Base-by-base conservation (phyloP, 2,888 invertebrate species). In the Deladenus siricidicola region DNA sequence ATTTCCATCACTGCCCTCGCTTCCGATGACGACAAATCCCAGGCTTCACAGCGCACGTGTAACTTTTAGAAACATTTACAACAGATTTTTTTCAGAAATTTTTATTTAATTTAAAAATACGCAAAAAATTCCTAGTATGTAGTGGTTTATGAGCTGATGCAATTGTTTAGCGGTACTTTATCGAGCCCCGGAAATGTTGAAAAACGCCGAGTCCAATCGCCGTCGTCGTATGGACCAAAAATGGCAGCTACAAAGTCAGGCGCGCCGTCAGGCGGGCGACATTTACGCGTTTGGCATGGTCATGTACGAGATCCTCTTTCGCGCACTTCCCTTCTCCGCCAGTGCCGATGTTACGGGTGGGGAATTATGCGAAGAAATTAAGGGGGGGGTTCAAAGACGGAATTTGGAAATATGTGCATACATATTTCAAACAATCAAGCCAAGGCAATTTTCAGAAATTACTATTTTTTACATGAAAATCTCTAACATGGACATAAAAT, bases 221-320 rank as follows among this genome's bases (percentile, higher is more conserved):
- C 60, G 58, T 4, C 56, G 70, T 14, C 39, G 69, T 21, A 58
- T 44, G 58, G 70, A 71, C n/a, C 69, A 69, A 30, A 66, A 43
- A 30, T 69, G 69, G 69, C 23, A 70, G 26, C 50, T 50, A 19
- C 69, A 69, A 48, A 55, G 56, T 23, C 23, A 45, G 6, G 23
- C 63, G 4, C 66, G 74, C 17, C 61, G 74, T 29, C 71, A 76
- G 60, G 60, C 72, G 23, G 73, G 73, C 48, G 77, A 77, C 56
- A 68, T 78, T 24, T 77, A 77, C 60, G 72, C 72, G 23, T 76
- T 78, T 58, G 76, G 77, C 29, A 70, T 78, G 66, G 67, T 69
- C 6, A 71, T 69, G 71, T 70, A 71, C 55, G 77, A 77, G 53
- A 77, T 77, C 42, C 68, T 77, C 3, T 77, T 74, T 63, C 66